phyloP scores from a whole-genome alignment of 2,888 invertebrate genomes.

The Aphrophora alni region DNA sequence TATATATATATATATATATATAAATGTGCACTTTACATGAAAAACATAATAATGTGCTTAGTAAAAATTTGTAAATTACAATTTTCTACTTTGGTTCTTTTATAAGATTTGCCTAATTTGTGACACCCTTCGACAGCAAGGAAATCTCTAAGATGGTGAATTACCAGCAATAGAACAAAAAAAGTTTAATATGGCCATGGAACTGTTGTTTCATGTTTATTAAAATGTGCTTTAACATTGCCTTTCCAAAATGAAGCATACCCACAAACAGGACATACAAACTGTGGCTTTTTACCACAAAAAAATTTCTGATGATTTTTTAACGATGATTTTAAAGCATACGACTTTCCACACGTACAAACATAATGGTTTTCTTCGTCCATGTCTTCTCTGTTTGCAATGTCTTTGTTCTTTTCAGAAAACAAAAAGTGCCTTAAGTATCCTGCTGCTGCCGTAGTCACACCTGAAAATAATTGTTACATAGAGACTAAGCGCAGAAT shows the following conservation, averaged over 20 bases:
- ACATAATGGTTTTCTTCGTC: not conserved
- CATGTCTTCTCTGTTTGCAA: not conserved
- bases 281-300: slow-evolving; percentile 36
- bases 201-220: slow-evolving; percentile 14
- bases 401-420: not conserved
- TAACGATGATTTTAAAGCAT: slow-evolving; percentile 11
- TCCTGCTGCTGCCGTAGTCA: not conserved
- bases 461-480: not conserved
- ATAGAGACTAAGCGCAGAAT: not conserved
- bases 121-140: too few species aligned
- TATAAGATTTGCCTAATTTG: too few species aligned
- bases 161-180: too few species aligned
- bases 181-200: slow-evolving; percentile 16
- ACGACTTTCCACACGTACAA: slow-evolving; percentile 20
- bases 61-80: too few species aligned
- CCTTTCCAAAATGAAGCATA: slow-evolving; percentile 22
- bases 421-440: slow-evolving; percentile 5
- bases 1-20: too few species aligned
- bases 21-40: too few species aligned
- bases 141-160: too few species aligned
- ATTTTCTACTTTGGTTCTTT: too few species aligned
- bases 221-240: slow-evolving; percentile 22
- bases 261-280: slow-evolving; percentile 19
- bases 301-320: slow-evolving; percentile 20
- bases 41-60: too few species aligned